Percentiles rank a stretch among this genome's conserved stretches.
Evolutionary conservation across 1,140 invertebrate genomes (phyloP).

Genomic region (Hyphantria cunea): DNA sequence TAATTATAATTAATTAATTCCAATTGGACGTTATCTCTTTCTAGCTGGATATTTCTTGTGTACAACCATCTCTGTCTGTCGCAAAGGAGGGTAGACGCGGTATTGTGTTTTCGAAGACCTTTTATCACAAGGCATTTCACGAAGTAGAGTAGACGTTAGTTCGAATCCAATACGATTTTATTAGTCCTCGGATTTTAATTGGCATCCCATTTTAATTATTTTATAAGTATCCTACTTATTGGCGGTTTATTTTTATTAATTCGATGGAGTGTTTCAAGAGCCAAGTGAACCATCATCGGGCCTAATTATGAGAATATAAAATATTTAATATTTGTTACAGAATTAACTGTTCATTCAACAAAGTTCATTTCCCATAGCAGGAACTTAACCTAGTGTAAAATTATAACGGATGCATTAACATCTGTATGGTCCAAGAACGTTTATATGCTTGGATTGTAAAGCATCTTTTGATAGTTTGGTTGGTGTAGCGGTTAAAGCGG

Average conservation of each 20-base stretch:
- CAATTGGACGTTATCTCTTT: constrained; percentile 77
- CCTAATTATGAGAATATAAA: neutral
- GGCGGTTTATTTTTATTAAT: constrained; percentile 29
- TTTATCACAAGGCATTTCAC: constrained; percentile 78
- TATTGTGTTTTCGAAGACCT: constrained; percentile 80
- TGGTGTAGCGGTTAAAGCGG: too few species aligned
- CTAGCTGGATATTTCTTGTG: constrained; percentile 58
- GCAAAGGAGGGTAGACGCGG: constrained; percentile 64
- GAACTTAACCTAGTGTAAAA: too few species aligned
- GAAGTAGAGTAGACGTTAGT: constrained; percentile 70
- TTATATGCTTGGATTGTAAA: too few species aligned
- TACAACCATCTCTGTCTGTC: constrained; percentile 55
- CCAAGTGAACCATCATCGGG: neutral
- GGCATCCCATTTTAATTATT: constrained; percentile 41
- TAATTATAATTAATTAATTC: constrained; percentile 91
- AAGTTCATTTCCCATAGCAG: too few species aligned
- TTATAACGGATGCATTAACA: too few species aligned
- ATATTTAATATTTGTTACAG: too few species aligned
- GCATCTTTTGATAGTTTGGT: too few species aligned
- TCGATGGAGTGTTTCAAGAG: constrained; percentile 15
- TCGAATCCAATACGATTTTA: constrained; percentile 77
- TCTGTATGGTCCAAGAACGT: too few species aligned
- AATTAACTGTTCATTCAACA: too few species aligned
- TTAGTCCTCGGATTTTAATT: constrained; percentile 76
- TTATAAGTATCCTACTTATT: constrained; percentile 30